phyloP scores from a whole-genome alignment of 2,888 invertebrate genomes.

The Plagodis dolabraria region DNA sequence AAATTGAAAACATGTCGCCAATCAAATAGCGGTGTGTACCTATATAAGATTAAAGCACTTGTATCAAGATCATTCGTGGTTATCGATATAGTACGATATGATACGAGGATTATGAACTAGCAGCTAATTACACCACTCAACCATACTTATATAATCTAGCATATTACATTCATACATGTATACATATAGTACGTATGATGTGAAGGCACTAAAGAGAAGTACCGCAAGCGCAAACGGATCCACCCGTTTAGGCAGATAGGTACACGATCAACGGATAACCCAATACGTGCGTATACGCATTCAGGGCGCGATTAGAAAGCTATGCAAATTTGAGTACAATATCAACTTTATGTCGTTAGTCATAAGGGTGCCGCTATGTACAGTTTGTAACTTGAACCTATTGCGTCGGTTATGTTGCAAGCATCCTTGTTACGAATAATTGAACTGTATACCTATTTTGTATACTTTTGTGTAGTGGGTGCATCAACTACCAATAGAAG shows the following conservation, averaged over 20 bases:
- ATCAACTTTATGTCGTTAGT: slow-evolving; percentile 16
- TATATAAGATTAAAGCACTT: no score
- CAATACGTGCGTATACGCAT: slow-evolving; percentile 43
- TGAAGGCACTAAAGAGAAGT: slow-evolving; percentile 23
- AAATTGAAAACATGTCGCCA: no score
- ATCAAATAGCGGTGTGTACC: no score
- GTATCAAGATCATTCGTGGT: no score
- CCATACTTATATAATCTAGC: background rate
- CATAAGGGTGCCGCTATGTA: slow-evolving; percentile 16
- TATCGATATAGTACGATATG: no score
- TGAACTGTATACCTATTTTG: background rate
- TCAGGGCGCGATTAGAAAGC: slow-evolving; percentile 63
- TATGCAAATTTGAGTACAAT: slow-evolving; percentile 19
- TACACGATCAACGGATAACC: slow-evolving; percentile 47
- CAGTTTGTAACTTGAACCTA: slow-evolving; percentile 19
- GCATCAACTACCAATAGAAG: background rate
- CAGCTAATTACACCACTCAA: no score
- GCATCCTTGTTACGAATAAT: slow-evolving; percentile 27
- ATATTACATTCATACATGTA: no score
- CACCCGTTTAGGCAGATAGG: slow-evolving; percentile 20
- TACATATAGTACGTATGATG: background rate
- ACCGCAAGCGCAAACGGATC: slow-evolving; percentile 34
- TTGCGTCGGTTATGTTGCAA: slow-evolving; percentile 30
- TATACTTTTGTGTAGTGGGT: slow-evolving; percentile 5
- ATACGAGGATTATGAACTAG: no score